Percentiles rank a stretch among this genome's conserved stretches.
Conservation (phyloP, 1,140 invertebrate species). For the Campoletis sonorensis region DNA sequence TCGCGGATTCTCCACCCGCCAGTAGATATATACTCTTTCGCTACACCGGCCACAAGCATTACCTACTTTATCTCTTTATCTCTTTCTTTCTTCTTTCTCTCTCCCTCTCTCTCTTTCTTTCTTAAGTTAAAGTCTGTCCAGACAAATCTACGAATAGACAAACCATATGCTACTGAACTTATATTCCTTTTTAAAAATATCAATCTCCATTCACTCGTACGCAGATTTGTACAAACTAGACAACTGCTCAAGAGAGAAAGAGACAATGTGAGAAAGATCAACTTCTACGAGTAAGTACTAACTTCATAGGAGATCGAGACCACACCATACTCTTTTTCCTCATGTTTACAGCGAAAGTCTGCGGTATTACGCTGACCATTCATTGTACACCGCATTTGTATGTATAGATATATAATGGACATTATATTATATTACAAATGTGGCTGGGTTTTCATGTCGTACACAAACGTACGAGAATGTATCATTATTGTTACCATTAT, state of each 20-base stretch:
- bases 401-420: neutral
- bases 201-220: neutral
- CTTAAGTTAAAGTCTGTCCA: neutral
- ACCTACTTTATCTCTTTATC: neutral
- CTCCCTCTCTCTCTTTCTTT: neutral
- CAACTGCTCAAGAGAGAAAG: neutral
- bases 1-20: neutral
- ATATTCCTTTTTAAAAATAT: neutral
- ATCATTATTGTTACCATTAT: slow-evolving; percentile 23
- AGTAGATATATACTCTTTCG: neutral
- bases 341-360: slow-evolving; percentile 16
- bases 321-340: neutral
- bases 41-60: slow-evolving; percentile 2
- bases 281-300: neutral
- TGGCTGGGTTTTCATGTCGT: slow-evolving; percentile 12
- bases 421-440: neutral
- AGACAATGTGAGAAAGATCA: neutral
- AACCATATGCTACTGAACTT: neutral
- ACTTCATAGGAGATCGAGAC: neutral
- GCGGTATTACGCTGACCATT: slow-evolving; percentile 4
- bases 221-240: neutral
- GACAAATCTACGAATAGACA: slow-evolving; percentile 26
- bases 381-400: neutral
- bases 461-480: neutral
- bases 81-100: neutral